Evolutionary conservation across 2,113 vertebrate species (phyloP), one percentile per base, ranked within the genome.

Genomic region (Baryphthengus martii): DNA sequence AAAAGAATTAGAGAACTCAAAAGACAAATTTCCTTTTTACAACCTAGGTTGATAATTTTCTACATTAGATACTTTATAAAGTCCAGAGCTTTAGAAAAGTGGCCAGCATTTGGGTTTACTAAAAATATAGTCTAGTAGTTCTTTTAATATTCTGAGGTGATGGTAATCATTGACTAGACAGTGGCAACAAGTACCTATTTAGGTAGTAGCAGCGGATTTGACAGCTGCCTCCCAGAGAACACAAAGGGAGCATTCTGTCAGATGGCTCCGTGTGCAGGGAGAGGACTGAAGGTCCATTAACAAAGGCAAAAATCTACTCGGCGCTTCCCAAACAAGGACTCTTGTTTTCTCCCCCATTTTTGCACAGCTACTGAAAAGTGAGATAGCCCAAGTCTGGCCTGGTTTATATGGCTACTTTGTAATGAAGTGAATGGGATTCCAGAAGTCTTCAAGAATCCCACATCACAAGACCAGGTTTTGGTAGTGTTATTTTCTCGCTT

Each of bases 221-320:
- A 93, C 88, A 91, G 71, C 85, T 90, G 94, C 66, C 63, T 90
- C 78, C 37, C 63, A n/a, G 45, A 14, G 67, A 86, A 83, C 68
- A 96, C 92, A 96, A 93, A 95, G 83, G 66, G 24, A 90, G 39
- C 55, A 35, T 77, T 95, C 83, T 95, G 72, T 88, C 72, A 61
- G 31, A 63, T 87, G 87, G 39, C 44, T 63, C 42, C 14, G 39
- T 49, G 50, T 63, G 80, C 59, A 71, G 72, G 16, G 63, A 50
- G 67, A 74, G 35, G 33, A 90, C 83, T 92, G 68, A 49, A 91
- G 74, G 59, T 71, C 83, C 89, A 66, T 86, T 86, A 88, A 90
- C 59, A 96, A 88, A 70, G 55, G 17, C n/a, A 74, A 72, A 66
- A 55, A 93, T 80, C 59, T 77, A n/a, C 33, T 59, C 18, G 0